Evolutionary conservation across 2,888 invertebrate genomes (phyloP).

Genomic region (Campaea margaritaria): DNA sequence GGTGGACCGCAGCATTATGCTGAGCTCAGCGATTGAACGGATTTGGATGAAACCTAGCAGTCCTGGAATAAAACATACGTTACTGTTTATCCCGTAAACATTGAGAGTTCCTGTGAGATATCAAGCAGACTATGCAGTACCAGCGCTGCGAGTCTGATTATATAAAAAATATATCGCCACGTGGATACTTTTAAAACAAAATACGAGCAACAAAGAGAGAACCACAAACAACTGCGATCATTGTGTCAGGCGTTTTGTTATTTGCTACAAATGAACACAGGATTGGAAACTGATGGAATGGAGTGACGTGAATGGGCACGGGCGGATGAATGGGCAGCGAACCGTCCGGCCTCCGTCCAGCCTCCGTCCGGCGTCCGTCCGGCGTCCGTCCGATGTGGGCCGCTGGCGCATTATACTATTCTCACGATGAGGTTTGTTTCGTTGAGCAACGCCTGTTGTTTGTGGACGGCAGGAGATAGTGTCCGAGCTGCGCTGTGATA

Average conservation of each 20-base stretch:
- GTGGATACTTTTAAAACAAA: background rate
- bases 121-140: too few relatives aligned
- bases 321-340: slow-evolving; percentile 38
- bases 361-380: slow-evolving; percentile 27
- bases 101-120: too few relatives aligned
- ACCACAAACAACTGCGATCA: slow-evolving; percentile 14
- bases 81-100: too few relatives aligned
- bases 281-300: slow-evolving; percentile 54
- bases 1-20: too few relatives aligned
- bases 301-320: slow-evolving; percentile 36
- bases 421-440: background rate
- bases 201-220: slow-evolving; percentile 33
- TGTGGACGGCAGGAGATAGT: background rate
- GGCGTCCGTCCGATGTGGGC: slow-evolving; percentile 23
- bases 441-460: slow-evolving; percentile 8
- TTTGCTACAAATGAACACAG: slow-evolving; percentile 47
- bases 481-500: background rate
- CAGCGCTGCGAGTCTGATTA: too few relatives aligned
- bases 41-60: too few relatives aligned
- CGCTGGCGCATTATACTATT: slow-evolving; percentile 15
- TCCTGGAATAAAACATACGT: too few relatives aligned
- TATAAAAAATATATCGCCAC: too few relatives aligned
- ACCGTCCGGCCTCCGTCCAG: slow-evolving; percentile 1
- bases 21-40: too few relatives aligned
- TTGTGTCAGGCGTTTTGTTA: slow-evolving; percentile 37